Conservation (phyloP, 2,113 vertebrate genomes). For the Caretta caretta region DNA sequence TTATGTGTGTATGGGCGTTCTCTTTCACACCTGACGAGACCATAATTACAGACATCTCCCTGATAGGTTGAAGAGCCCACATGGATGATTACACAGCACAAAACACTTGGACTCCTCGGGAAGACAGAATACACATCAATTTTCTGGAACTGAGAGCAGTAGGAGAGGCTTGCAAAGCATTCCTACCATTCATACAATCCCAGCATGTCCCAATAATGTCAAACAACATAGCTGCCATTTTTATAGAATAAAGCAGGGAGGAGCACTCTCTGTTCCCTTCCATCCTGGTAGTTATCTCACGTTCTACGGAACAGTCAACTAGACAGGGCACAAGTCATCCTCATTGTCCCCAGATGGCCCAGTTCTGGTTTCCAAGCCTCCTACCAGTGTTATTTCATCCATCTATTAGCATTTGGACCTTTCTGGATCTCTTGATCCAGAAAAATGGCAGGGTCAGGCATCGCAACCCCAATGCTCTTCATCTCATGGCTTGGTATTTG, state of each 20-base stretch:
- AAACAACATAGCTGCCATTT: background rate
- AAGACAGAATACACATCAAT: background rate
- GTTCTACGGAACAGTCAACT: no score
- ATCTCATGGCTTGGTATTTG: background rate
- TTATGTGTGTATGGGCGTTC: background rate
- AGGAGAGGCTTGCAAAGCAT: background rate
- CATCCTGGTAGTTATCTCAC: no score
- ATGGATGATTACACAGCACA: background rate
- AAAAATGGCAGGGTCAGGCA: no score
- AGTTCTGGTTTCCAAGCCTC: no score
- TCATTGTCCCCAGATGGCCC: no score
- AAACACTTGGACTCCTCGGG: background rate
- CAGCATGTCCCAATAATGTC: background rate
- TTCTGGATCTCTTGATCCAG: no score
- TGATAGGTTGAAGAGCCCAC: background rate
- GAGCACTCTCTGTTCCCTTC: background rate
- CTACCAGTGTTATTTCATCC: no score
- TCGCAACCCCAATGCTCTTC: background rate
- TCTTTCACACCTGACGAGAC: background rate
- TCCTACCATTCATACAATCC: background rate
- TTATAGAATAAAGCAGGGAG: background rate
- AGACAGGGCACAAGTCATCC: no score
- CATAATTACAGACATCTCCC: background rate
- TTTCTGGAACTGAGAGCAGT: background rate
- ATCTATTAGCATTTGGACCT: no score